phyloP scores from a whole-genome alignment of 2,797 vertebrate species.

The Atherinosoma microstoma region DNA sequence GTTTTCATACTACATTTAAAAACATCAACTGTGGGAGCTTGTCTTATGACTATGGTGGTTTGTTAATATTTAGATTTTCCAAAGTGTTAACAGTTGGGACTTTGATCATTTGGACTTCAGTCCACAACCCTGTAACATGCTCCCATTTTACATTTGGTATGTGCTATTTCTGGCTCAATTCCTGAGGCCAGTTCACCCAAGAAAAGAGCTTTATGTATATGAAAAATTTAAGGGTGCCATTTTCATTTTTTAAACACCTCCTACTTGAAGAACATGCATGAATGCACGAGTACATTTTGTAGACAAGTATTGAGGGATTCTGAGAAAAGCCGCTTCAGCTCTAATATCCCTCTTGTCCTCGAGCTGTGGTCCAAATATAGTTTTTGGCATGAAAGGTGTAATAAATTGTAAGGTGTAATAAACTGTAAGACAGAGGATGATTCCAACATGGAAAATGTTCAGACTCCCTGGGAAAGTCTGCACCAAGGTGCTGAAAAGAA shows the following conservation, averaged over 20 bases:
- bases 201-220: conserved; percentile 21
- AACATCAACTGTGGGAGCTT: too few species aligned
- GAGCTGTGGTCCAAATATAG: background rate
- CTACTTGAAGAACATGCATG: conserved; percentile 20
- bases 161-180: conserved; percentile 27
- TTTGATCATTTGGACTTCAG: background rate
- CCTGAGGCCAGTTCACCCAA: background rate
- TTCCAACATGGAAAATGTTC: background rate
- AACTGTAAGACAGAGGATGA: background rate
- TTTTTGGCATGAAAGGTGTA: conserved; percentile 5
- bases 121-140: background rate
- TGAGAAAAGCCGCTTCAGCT: conserved; percentile 14
- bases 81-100: background rate
- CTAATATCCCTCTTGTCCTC: conserved; percentile 10
- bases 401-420: background rate
- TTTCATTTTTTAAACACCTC: conserved; percentile 37
- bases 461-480: background rate
- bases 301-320: conserved; percentile 18
- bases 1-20: too few species aligned
- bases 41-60: background rate
- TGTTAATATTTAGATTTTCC: background rate
- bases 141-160: conserved; percentile 13
- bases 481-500: background rate
- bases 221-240: conserved; percentile 42
- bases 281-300: conserved; percentile 17